Conservation (phyloP, 2,888 invertebrate species). For the Carcina quercana region DNA sequence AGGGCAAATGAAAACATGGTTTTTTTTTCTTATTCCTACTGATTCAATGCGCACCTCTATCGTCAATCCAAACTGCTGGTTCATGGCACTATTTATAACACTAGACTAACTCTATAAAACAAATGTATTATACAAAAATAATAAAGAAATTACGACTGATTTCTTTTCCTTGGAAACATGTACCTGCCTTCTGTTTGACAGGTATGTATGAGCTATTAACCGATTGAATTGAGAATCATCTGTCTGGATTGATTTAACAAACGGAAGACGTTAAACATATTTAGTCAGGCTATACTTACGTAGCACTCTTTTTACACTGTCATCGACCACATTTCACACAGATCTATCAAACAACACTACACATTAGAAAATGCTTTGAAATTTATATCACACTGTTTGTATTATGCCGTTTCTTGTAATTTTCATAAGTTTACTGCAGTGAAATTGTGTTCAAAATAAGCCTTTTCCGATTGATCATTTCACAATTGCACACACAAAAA, state of each 20-base stretch:
- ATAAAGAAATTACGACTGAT: constrained; percentile 50
- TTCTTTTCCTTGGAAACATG: constrained; percentile 36
- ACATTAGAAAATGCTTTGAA: constrained; percentile 32
- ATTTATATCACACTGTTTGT: constrained; percentile 32
- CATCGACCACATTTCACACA: constrained; percentile 67
- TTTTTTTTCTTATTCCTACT: too few relatives aligned
- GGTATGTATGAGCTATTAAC: constrained; percentile 29
- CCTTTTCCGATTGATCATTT: constrained; percentile 43
- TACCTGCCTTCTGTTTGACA: constrained; percentile 36
- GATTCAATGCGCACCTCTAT: too few relatives aligned
- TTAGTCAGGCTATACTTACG: constrained; percentile 62
- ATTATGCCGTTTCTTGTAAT: constrained; percentile 18
- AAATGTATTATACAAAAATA: constrained; percentile 41
- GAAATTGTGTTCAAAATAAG: constrained; percentile 25
- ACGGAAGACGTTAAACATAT: constrained; percentile 21
- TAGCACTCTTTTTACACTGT: constrained; percentile 66
- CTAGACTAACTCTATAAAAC: constrained; percentile 39
- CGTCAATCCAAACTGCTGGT: too few relatives aligned
- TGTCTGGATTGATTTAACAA: background rate
- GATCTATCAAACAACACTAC: constrained; percentile 38
- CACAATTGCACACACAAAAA: constrained; percentile 31
- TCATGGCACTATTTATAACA: constrained; percentile 48
- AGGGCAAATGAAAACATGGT: constrained; percentile 61
- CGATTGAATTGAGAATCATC: constrained; percentile 30
- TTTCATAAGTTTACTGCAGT: constrained; percentile 13